These are phyloP conservation scores for Drosophila tripunctata DNA, from an alignment of 2,888 invertebrate species.

Conservation along the genomic window DNA sequence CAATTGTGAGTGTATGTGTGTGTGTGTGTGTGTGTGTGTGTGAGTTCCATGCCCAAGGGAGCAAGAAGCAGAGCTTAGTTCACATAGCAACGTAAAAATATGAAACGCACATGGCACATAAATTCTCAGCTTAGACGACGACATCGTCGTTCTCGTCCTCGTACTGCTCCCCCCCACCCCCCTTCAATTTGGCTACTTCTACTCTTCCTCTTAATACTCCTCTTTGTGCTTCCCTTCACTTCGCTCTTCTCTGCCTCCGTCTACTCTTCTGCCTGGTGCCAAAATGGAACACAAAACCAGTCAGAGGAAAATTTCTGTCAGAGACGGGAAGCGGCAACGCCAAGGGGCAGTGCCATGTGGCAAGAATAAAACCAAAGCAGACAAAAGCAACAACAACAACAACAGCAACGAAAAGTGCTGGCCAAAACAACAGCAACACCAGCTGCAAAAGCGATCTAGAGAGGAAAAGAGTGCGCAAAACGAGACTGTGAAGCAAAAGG, in stretches of 20 bases:
- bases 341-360: constrained; percentile 21
- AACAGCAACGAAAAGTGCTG: constrained; percentile 21
- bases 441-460: constrained; percentile 47
- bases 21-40: neutral
- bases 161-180: neutral
- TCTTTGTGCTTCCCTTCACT: too few species aligned
- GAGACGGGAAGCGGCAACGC: neutral
- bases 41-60: constrained; percentile 22
- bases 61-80: constrained; percentile 44
- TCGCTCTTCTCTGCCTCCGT: neutral
- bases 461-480: neutral
- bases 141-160: constrained; percentile 12
- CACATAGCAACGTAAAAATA: constrained; percentile 72
- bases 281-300: constrained; percentile 54
- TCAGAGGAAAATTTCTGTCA: constrained; percentile 19
- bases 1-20: neutral
- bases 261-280: constrained; percentile 26
- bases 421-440: constrained; percentile 48
- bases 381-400: constrained; percentile 56
- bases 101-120: constrained; percentile 74
- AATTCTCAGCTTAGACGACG: constrained; percentile 73
- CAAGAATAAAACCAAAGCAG: constrained; percentile 56
- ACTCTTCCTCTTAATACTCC: neutral
- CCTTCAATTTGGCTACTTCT: neutral
- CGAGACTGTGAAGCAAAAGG: neutral